Evolutionary conservation across 2,888 invertebrate species (phyloP).

Genomic region (Agrotis clavis): DNA sequence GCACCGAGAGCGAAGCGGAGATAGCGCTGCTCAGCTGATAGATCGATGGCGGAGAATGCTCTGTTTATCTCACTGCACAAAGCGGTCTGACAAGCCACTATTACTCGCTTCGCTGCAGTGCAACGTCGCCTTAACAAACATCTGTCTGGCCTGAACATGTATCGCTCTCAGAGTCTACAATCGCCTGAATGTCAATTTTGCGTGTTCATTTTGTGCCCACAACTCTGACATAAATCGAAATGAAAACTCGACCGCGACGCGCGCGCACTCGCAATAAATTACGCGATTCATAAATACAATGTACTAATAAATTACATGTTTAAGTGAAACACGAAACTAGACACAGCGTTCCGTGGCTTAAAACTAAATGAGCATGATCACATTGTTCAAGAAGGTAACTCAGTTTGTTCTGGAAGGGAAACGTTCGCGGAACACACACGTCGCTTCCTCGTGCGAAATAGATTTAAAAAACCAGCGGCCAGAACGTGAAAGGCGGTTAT

Average conservation of each 20-base stretch:
- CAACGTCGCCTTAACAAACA: constrained; percentile 39
- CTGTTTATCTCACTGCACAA: constrained; percentile 13
- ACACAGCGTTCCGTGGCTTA: constrained; percentile 80
- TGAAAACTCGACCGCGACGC: constrained; percentile 84
- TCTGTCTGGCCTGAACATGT: constrained; percentile 52
- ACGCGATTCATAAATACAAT: constrained; percentile 81
- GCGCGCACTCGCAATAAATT: constrained; percentile 83
- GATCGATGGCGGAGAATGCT: constrained; percentile 37
- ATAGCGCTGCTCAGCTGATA: constrained; percentile 20
- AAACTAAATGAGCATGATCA: constrained; percentile 84
- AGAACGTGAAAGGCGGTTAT: constrained; percentile 90
- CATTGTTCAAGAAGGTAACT: constrained; percentile 73
- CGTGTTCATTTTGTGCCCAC: constrained; percentile 86
- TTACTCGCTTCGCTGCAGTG: constrained; percentile 47
- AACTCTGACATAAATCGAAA: constrained; percentile 87
- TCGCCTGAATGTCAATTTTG: constrained; percentile 88
- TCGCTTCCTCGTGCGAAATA: constrained; percentile 86
- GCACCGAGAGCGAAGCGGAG: constrained; percentile 47
- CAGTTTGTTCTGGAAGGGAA: constrained; percentile 65
- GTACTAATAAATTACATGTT: constrained; percentile 70
- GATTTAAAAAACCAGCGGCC: constrained; percentile 83
- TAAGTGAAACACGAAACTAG: constrained; percentile 72
- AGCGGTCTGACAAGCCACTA: constrained; percentile 19
- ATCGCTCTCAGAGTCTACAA: constrained; percentile 80
- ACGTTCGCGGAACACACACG: constrained; percentile 80